Evolutionary conservation across 2,797 vertebrate genomes (phyloP), one percentile per base, ranked within the genome.

Genomic region (Sebastes miniatus): DNA sequence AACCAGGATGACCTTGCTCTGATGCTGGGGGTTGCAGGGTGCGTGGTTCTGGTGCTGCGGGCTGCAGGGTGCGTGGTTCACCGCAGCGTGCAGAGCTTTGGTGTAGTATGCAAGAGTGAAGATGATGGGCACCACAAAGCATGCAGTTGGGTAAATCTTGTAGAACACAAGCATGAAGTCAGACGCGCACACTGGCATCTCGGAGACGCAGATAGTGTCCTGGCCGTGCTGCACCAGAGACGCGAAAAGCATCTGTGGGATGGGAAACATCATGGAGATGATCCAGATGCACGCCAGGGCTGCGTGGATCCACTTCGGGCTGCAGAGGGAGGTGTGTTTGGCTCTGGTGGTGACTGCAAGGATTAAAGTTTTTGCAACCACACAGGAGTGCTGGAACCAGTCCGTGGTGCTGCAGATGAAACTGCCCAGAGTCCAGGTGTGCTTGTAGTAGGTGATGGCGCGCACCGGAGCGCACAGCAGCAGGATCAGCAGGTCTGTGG

Each of bases 331-430:
- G 50, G 88, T 88, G 83, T 95, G 93, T 16, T 92, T 90, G 56
- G 95, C 95, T 31, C 87, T 91, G 9, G 91, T 94, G 31, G 94
- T 92, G 6, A 88, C 93, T 0, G 94, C 94, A 3, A 97, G 92
- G 29, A 91, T 95, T 7, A 97, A 90, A 69, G 95, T 95, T 91
- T 96, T 97, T 2, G 93, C 95, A 0, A 93, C 85, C 71, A 96
- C 76, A 32, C 95, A 96, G 0, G 93, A 92, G 82, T 96, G 95
- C 39, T 97, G 96, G 76, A 97, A 94, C 96, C 96, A 97, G 80
- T 96, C 96, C 8, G 95, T 66, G 27, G 95, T 95, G 80, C 88
- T 93, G 89, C 96, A 97, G 2, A 94, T 82, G 18, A 96, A 91
- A 3, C 82, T 75, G 4, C 96, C 96, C 18, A 96, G 70, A 6